Evolutionary conservation across 2,888 invertebrate genomes (phyloP).

Genomic region (Ecliptopera silaceata): DNA sequence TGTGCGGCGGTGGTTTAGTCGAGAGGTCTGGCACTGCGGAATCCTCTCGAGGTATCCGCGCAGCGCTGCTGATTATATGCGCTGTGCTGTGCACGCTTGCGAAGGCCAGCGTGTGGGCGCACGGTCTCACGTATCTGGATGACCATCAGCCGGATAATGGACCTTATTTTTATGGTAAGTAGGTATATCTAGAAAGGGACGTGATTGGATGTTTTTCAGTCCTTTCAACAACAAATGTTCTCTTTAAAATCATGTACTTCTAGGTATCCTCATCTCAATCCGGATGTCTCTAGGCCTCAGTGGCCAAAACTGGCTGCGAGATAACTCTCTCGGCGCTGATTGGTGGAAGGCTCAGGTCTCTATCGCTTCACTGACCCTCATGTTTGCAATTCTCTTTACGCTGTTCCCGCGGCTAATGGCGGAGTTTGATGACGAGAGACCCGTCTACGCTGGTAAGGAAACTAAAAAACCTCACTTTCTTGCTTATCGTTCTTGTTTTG

Average conservation of each 20-base stretch:
- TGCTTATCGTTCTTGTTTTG: not conserved
- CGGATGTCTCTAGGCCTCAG: conserved; percentile 68
- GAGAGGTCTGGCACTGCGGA: conserved; percentile 18
- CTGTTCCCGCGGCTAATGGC: conserved; percentile 64
- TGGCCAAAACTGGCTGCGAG: conserved; percentile 59
- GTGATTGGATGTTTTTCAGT: too few species aligned
- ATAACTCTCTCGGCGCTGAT: conserved; percentile 52
- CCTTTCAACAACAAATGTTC: too few species aligned
- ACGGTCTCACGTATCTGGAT: conserved; percentile 68
- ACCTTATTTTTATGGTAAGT: conserved; percentile 66
- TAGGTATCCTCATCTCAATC: conserved; percentile 74
- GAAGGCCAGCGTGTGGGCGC: conserved; percentile 69
- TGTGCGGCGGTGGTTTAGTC: conserved; percentile 51
- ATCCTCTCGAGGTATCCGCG: conserved; percentile 42
- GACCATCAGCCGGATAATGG: conserved; percentile 71
- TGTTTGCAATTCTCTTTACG: conserved; percentile 67
- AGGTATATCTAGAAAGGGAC: too few species aligned
- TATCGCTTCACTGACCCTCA: conserved; percentile 62
- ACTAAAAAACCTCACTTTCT: not conserved
- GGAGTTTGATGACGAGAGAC: conserved; percentile 31
- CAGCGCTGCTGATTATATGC: conserved; percentile 49
- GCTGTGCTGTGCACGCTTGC: conserved; percentile 55
- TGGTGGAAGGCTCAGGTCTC: conserved; percentile 73
- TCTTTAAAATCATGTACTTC: too few species aligned
- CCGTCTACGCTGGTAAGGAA: conserved; percentile 11